phyloP scores from a whole-genome alignment of 2,888 invertebrate genomes.

The Lasioglossum lativentre region DNA sequence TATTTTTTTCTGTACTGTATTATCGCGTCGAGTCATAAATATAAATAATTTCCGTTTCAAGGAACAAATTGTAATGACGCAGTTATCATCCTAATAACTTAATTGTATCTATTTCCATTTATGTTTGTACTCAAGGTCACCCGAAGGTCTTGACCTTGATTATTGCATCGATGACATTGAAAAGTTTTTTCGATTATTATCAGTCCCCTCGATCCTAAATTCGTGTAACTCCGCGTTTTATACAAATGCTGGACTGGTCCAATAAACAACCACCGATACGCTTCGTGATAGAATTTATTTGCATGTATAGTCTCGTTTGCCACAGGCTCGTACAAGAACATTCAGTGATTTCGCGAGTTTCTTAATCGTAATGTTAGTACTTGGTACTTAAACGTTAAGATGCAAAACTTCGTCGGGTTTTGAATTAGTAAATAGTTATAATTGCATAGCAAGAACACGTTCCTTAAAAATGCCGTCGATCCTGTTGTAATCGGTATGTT shows the following conservation, averaged over 20 bases:
- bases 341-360: slow-evolving; percentile 58
- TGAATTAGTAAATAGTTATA: slow-evolving; percentile 59
- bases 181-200: background rate
- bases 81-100: too few relatives aligned
- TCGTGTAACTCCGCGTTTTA: too few relatives aligned
- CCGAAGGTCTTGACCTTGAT: background rate
- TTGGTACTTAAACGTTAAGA: slow-evolving; percentile 57
- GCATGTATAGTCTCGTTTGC: slow-evolving; percentile 65
- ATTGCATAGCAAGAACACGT: slow-evolving; percentile 59
- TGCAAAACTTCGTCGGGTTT: slow-evolving; percentile 61
- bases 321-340: slow-evolving; percentile 71
- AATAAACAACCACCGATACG: background rate
- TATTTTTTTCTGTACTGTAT: too few relatives aligned
- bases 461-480: slow-evolving; percentile 59
- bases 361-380: slow-evolving; percentile 64
- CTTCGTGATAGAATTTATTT: slow-evolving; percentile 71
- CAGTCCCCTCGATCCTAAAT: too few relatives aligned
- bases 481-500: slow-evolving; percentile 61
- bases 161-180: background rate
- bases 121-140: background rate
- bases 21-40: background rate
- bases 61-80: background rate
- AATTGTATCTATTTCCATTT: background rate
- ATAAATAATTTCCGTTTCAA: background rate
- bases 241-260: background rate